Conservation (phyloP, 1,140 invertebrate genomes). For the Drosophila seguyi region DNA sequence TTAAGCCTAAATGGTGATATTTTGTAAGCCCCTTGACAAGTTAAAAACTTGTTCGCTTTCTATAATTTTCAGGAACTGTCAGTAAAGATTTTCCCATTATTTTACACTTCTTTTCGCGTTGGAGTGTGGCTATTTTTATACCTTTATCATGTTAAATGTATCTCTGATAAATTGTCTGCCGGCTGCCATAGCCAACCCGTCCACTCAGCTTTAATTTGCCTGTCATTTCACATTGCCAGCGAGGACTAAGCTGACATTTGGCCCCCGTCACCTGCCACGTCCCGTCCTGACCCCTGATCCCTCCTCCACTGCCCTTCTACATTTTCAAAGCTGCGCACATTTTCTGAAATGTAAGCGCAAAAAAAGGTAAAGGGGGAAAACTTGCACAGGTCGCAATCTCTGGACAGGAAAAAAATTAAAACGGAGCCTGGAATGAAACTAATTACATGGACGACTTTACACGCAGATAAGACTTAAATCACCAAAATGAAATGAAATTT, state of each 20-base stretch:
- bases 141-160: constrained; percentile 47
- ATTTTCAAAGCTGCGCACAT: constrained; percentile 63
- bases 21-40: constrained; percentile 1
- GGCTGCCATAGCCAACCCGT: constrained; percentile 50
- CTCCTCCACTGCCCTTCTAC: not conserved
- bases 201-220: constrained; percentile 77
- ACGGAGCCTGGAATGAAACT: constrained; percentile 62
- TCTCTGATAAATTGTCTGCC: constrained; percentile 75
- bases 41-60: constrained; percentile 10
- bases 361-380: constrained; percentile 44
- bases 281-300: constrained; percentile 10
- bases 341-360: constrained; percentile 74
- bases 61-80: constrained; percentile 19
- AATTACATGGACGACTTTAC: constrained; percentile 76
- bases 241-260: constrained; percentile 72
- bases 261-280: constrained; percentile 37
- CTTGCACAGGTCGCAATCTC: constrained; percentile 52
- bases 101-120: constrained; percentile 8
- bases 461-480: constrained; percentile 79
- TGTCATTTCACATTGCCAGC: constrained; percentile 66
- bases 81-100: constrained; percentile 9
- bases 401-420: not conserved
- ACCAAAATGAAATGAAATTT: constrained; percentile 67
- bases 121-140: constrained; percentile 31
- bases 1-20: not conserved